phyloP scores from a whole-genome alignment of 2,113 vertebrate species.

The Scophthalmus maximus region DNA sequence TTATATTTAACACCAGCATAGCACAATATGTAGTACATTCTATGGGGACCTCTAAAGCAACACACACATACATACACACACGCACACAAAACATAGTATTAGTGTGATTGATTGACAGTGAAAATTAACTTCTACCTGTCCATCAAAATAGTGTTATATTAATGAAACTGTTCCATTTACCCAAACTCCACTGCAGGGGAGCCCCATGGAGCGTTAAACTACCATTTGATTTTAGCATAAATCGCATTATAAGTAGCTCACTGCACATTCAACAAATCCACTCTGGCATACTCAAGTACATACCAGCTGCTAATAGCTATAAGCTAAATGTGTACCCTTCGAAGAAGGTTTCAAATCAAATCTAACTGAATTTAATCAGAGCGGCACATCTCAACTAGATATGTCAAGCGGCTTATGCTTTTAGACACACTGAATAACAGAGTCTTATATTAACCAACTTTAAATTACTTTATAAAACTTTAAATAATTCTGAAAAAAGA shows the following conservation, averaged over 20 bases:
- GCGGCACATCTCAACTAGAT: conserved; percentile 20
- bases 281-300: conserved; percentile 43
- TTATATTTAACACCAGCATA: too few relatives aligned
- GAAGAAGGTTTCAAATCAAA: conserved; percentile 52
- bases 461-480: background rate
- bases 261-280: conserved; percentile 53
- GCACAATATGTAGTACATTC: too few relatives aligned
- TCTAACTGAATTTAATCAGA: conserved; percentile 58
- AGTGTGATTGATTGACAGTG: background rate
- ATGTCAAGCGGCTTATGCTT: conserved; percentile 34
- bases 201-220: conserved; percentile 40
- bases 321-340: conserved; percentile 52
- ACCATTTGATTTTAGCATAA: conserved; percentile 57
- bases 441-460: background rate
- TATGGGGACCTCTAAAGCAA: background rate
- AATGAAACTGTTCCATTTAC: conserved; percentile 61
- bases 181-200: conserved; percentile 49
- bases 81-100: background rate
- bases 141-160: conserved; percentile 66
- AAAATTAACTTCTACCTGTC: conserved; percentile 40
- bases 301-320: conserved; percentile 53
- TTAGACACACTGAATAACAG: conserved; percentile 16
- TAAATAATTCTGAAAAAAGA: background rate
- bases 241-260: conserved; percentile 60
- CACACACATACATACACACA: background rate